phyloP scores from a whole-genome alignment of 1,140 invertebrate species.

The Asbolus verrucosus region DNA sequence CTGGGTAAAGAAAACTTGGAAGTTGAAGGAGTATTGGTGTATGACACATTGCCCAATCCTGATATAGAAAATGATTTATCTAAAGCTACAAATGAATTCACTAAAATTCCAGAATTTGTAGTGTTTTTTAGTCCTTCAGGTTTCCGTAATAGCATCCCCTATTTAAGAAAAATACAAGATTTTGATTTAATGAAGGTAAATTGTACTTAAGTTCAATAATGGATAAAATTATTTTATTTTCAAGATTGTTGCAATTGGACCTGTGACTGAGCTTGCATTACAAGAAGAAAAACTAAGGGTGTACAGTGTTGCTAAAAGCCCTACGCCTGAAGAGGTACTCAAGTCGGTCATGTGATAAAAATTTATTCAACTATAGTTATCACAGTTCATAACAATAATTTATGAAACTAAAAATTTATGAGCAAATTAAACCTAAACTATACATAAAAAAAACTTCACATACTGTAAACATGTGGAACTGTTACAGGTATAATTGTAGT shows the following conservation, averaged over 20 bases:
- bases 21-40: conserved; percentile 62
- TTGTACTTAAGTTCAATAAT: conserved; percentile 43
- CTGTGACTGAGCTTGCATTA: conserved; percentile 64
- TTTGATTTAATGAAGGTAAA: conserved; percentile 58
- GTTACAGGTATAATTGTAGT: background rate
- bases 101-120: conserved; percentile 61
- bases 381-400: conserved; percentile 37
- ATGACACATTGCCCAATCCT: conserved; percentile 63
- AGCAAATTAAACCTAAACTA: conserved; percentile 11
- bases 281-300: conserved; percentile 60
- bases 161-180: conserved; percentile 56
- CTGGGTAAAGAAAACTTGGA: conserved; percentile 59
- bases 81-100: conserved; percentile 56
- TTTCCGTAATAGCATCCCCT: conserved; percentile 51
- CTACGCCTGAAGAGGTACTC: conserved; percentile 61
- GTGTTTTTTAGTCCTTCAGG: conserved; percentile 69
- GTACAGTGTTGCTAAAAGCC: conserved; percentile 60
- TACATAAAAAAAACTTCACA: conserved; percentile 32
- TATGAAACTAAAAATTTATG: conserved; percentile 22
- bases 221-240: conserved; percentile 45
- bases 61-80: conserved; percentile 60
- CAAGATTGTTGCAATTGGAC: conserved; percentile 66
- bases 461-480: too few relatives aligned
- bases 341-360: conserved; percentile 40
- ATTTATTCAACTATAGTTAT: conserved; percentile 37